Percentiles rank a stretch among this genome's conserved stretches.
phyloP scores from a whole-genome alignment of 2,113 vertebrate genomes.

The Thomomys bottae region DNA sequence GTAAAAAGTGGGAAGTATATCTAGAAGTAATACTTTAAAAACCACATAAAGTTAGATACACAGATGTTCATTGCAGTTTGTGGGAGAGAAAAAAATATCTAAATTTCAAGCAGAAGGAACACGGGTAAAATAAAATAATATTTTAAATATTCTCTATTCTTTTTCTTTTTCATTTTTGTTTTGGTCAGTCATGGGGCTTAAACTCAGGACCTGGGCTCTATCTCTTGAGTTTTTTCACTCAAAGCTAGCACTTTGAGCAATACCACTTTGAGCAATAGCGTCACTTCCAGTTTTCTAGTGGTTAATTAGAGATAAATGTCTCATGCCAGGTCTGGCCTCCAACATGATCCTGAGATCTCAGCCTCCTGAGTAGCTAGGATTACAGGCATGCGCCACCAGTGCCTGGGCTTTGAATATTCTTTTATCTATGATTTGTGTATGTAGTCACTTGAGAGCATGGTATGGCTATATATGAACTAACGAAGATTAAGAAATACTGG shows the following conservation, averaged over 20 bases:
- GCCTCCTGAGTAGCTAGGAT: too few species aligned
- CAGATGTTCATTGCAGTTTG: not conserved
- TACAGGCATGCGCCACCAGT: too few species aligned
- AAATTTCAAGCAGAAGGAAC: not conserved
- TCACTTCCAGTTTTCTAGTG: too few species aligned
- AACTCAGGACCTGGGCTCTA: too few species aligned
- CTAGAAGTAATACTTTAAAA: not conserved
- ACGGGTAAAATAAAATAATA: not conserved
- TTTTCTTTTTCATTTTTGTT: too few species aligned
- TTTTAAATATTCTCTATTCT: not conserved
- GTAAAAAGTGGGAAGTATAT: not conserved
- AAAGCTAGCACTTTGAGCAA: too few species aligned
- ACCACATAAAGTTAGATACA: not conserved
- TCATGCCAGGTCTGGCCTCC: too few species aligned
- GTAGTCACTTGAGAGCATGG: slow-evolving; percentile 7
- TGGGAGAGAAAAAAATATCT: not conserved
- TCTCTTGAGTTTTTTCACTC: too few species aligned
- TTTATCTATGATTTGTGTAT: not conserved
- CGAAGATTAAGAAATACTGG: not conserved
- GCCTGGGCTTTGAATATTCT: not conserved
- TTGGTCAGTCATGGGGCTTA: too few species aligned
- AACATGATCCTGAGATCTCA: too few species aligned
- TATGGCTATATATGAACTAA: not conserved
- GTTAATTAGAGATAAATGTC: too few species aligned
- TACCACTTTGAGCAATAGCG: too few species aligned